phyloP scores from a whole-genome alignment of 2,113 vertebrate genomes.

The rabbit (Oryctolagus cuniculus) region mOryCun1.1 NC_091441.1:30559001-30559500 shows the following conservation, averaged over 20 bases:
- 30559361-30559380: neutral
- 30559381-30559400: neutral
- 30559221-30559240: neutral
- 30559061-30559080: neutral
- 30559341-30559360: neutral
- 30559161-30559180: neutral
- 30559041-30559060: neutral
- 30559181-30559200: neutral
- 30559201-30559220: neutral
- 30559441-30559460: neutral
- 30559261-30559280: neutral
- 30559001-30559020: neutral
- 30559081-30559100: neutral
- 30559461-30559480: neutral
- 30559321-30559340: neutral
- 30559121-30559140: neutral
- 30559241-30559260: neutral
- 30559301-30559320: neutral
- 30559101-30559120: neutral
- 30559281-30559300: neutral
- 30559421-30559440: neutral
- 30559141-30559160: neutral
- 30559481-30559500: neutral
- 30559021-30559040: neutral
- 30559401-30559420: neutral